phyloP scores from a whole-genome alignment of 1,140 invertebrate species.

The Phymorhynchus buccinoides region DNA sequence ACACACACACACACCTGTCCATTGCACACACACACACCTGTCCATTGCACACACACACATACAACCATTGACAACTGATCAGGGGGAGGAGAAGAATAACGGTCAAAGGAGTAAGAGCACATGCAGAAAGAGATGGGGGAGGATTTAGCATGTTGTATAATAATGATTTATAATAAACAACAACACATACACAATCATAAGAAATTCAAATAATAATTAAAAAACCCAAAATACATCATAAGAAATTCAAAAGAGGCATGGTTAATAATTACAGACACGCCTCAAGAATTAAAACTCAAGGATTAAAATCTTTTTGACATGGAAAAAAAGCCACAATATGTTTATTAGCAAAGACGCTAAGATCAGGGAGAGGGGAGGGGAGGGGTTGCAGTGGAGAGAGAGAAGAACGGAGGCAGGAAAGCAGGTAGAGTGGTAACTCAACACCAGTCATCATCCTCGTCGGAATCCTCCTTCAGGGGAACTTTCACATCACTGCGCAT shows the following conservation, averaged over 20 bases:
- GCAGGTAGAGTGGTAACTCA: conserved; percentile 32
- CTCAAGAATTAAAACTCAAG: too few species aligned
- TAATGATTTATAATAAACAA: neutral
- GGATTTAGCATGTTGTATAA: neutral
- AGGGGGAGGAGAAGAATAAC: too few species aligned
- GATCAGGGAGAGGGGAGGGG: neutral
- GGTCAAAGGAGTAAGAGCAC: neutral
- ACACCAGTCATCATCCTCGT: conserved; percentile 68
- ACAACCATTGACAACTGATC: neutral
- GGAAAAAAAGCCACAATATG: neutral
- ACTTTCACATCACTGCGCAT: conserved; percentile 66
- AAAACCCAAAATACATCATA: neutral
- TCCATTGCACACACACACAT: too few species aligned
- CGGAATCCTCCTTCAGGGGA: conserved; percentile 64
- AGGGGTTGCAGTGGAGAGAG: neutral
- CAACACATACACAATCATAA: neutral
- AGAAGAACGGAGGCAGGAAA: neutral
- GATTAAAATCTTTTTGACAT: too few species aligned
- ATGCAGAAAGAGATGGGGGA: neutral
- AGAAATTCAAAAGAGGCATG: neutral
- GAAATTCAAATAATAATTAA: neutral
- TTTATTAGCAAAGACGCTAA: conserved; percentile 1
- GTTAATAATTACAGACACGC: neutral
- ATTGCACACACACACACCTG: too few species aligned
- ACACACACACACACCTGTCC: neutral